phyloP scores from a whole-genome alignment of 2,113 vertebrate genomes.

The Saguinus midas region DNA sequence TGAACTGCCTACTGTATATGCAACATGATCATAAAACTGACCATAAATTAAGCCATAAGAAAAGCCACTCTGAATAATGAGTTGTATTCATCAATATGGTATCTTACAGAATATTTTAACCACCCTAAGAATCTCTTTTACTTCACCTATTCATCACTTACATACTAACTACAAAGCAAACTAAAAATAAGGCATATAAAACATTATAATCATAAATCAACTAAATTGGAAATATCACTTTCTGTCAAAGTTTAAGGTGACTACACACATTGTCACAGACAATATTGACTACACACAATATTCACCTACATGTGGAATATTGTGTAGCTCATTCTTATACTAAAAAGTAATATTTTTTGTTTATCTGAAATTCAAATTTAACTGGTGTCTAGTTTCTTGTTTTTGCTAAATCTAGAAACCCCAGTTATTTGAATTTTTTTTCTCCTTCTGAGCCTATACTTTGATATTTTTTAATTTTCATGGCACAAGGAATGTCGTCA shows the following conservation, averaged over 20 bases:
- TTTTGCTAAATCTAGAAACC: not conserved
- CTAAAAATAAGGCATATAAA: not conserved
- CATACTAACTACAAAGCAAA: not conserved
- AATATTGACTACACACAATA: not conserved
- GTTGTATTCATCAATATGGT: not conserved
- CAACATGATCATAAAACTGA: not conserved
- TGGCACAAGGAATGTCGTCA: not conserved
- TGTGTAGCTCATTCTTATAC: too few relatives aligned
- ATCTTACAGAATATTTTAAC: not conserved
- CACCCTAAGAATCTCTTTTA: not conserved
- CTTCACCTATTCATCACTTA: not conserved
- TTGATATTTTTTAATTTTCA: not conserved
- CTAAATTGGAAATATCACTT: not conserved
- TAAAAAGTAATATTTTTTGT: not conserved
- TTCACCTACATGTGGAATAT: too few relatives aligned
- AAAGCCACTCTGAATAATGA: not conserved
- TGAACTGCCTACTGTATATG: not conserved
- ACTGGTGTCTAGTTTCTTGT: not conserved
- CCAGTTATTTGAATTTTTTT: not conserved
- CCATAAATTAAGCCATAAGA: not conserved
- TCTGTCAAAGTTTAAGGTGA: not conserved
- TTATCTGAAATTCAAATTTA: not conserved
- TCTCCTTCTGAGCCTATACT: not conserved
- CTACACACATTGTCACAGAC: too few relatives aligned
- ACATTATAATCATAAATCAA: not conserved